A percentile compares a stretch with the other conserved stretches of the same genome.
Conservation (phyloP, 2,113 vertebrate genomes). For the Kobus ellipsiprymnus region DNA sequence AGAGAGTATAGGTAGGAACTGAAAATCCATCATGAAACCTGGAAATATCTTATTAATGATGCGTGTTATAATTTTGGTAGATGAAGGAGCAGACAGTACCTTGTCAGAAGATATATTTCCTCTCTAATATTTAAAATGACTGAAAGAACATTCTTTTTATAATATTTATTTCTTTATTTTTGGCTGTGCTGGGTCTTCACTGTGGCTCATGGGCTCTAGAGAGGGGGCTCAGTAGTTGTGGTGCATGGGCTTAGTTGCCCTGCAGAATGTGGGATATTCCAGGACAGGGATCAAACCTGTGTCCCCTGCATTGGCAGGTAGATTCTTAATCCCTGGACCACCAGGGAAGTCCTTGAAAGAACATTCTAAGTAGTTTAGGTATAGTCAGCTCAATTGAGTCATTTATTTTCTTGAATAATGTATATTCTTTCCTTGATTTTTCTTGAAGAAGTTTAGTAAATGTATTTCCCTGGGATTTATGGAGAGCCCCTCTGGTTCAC, state of each 20-base stretch:
- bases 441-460: neutral
- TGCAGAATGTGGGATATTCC: neutral
- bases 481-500: neutral
- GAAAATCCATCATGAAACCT: neutral
- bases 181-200: neutral
- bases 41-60: neutral
- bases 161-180: neutral
- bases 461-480: neutral
- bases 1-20: neutral
- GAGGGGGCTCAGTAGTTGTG: neutral
- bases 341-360: neutral
- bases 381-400: neutral
- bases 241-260: neutral
- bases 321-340: neutral
- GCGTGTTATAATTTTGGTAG: neutral
- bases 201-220: neutral
- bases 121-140: neutral
- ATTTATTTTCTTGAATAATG: constrained; percentile 37
- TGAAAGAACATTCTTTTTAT: neutral
- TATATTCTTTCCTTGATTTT: constrained; percentile 30
- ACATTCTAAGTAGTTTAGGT: neutral
- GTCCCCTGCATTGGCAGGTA: neutral
- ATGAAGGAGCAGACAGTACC: neutral
- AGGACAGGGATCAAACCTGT: neutral
- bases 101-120: neutral